Evolutionary conservation across 2,113 vertebrate genomes (phyloP).

Genomic region (Chiloscyllium plagiosum): DNA sequence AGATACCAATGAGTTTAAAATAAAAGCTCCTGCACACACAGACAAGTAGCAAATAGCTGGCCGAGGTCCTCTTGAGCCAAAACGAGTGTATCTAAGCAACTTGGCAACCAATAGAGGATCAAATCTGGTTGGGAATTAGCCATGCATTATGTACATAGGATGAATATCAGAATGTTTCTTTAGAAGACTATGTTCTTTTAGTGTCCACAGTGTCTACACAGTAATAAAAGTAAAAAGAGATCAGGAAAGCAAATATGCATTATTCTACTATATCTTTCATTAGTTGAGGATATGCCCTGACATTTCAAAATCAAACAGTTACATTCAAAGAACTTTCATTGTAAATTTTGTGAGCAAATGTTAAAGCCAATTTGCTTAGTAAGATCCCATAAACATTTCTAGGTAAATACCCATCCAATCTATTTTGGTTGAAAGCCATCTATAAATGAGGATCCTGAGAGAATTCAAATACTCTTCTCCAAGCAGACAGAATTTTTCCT

Average conservation of each 20-base stretch:
- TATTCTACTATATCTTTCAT: background rate
- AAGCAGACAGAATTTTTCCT: background rate
- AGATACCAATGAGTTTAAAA: background rate
- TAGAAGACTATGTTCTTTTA: background rate
- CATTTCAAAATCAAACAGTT: background rate
- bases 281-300: background rate
- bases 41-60: background rate
- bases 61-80: background rate
- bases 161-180: too few relatives aligned
- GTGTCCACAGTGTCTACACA: background rate
- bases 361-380: background rate
- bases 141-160: background rate
- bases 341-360: too few relatives aligned
- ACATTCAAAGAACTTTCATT: background rate
- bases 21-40: background rate
- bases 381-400: background rate
- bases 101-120: background rate
- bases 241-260: background rate
- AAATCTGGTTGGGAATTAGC: background rate
- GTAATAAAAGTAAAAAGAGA: background rate
- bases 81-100: background rate
- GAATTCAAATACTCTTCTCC: background rate
- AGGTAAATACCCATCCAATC: background rate
- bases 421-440: background rate
- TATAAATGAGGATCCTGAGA: background rate